Evolutionary conservation across 2,797 vertebrate species (phyloP).

Genomic region (Lophotriccus pileatus): DNA sequence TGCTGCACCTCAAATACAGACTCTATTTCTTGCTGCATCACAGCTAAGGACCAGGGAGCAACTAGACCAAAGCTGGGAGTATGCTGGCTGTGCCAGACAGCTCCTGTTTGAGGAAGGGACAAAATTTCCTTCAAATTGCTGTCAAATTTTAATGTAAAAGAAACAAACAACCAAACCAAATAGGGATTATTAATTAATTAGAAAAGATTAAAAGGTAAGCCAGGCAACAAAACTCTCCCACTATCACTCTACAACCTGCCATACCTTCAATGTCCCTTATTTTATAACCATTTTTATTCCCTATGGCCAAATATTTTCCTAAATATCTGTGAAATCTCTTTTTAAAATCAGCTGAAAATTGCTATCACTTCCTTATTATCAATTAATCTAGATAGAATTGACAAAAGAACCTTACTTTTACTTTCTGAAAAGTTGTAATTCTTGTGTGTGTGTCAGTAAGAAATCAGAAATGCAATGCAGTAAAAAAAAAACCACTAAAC

Average conservation of each 20-base stretch:
- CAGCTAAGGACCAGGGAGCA: not conserved
- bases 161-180: not conserved
- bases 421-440: not conserved
- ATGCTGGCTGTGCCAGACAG: not conserved
- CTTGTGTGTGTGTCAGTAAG: not conserved
- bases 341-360: not conserved
- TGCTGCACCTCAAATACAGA: not conserved
- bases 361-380: not conserved
- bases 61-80: not conserved
- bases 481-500: not conserved
- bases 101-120: not conserved
- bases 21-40: accelerated
- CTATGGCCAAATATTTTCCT: not conserved
- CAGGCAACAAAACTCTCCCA: not conserved
- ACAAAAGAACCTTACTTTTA: not conserved
- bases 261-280: not conserved
- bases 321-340: not conserved
- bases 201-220: not conserved
- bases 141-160: not conserved
- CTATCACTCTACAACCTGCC: not conserved
- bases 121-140: not conserved
- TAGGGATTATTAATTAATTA: not conserved
- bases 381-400: not conserved
- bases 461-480: not conserved
- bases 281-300: not conserved